These are phyloP conservation scores for Sitta carolinensis DNA, from an alignment of 2,797 vertebrate genomes.

Conservation along the genomic window DNA sequence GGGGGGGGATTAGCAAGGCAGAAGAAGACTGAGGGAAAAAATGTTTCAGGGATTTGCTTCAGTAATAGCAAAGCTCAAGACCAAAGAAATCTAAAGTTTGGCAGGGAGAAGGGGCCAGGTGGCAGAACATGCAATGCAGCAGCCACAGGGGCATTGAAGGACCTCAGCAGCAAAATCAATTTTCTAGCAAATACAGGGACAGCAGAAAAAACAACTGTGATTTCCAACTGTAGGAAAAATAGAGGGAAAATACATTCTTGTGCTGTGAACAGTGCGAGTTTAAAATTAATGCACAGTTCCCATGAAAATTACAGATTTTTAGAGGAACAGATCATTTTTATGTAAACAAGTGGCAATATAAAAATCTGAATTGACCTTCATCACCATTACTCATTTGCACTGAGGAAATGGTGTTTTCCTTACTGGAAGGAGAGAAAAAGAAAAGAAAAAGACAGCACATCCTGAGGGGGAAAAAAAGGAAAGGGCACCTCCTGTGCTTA, in stretches of 20 bases:
- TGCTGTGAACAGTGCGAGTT: not conserved
- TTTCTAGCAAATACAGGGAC: not conserved
- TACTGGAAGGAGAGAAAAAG: not conserved
- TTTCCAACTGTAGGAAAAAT: not conserved
- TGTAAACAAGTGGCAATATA: not conserved
- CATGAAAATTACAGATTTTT: not conserved
- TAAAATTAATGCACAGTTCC: not conserved
- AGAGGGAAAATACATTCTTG: not conserved
- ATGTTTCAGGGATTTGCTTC: not conserved
- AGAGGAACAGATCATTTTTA: not conserved
- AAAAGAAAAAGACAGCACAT: not conserved
- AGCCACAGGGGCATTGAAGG: not conserved
- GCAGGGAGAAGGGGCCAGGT: not conserved
- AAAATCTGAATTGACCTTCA: slow-evolving; percentile 12
- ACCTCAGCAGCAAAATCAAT: not conserved
- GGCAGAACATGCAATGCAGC: not conserved
- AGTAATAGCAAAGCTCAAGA: not conserved
- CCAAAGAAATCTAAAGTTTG: not conserved
- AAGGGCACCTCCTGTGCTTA: not conserved
- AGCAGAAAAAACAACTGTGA: not conserved
- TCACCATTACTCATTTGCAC: slow-evolving; percentile 29
- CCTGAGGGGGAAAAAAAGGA: not conserved
- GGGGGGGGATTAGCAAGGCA: not conserved
- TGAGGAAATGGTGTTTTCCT: slow-evolving; percentile 36
- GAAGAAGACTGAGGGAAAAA: not conserved